Percentiles rank a stretch among this genome's conserved stretches.
Conservation (phyloP, 2,888 invertebrate species). For the Melipona bicolor region DNA sequence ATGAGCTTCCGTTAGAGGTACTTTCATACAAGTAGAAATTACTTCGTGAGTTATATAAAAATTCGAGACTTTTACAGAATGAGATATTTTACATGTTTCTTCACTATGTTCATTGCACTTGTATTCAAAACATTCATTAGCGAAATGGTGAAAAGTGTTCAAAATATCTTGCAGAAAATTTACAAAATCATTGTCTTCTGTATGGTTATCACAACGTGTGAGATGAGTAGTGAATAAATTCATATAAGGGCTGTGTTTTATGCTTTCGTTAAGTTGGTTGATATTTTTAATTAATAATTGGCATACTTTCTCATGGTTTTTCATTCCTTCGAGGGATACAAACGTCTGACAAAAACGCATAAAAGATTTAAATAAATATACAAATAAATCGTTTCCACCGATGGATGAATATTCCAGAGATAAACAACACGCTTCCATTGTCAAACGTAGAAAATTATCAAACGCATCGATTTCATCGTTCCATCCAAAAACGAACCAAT, state of each 20-base stretch:
- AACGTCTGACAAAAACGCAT: constrained; percentile 54
- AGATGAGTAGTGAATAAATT: constrained; percentile 48
- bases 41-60: constrained; percentile 42
- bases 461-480: constrained; percentile 67
- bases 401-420: constrained; percentile 71
- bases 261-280: constrained; percentile 41
- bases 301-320: constrained; percentile 49
- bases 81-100: neutral
- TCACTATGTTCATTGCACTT: neutral
- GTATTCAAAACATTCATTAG: constrained; percentile 39
- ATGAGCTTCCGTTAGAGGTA: constrained; percentile 35
- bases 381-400: constrained; percentile 66
- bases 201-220: constrained; percentile 43
- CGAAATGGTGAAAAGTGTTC: constrained; percentile 56
- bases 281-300: constrained; percentile 53
- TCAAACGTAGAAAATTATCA: constrained; percentile 70
- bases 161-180: constrained; percentile 44
- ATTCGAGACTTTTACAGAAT: constrained; percentile 21
- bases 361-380: constrained; percentile 70
- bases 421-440: constrained; percentile 73
- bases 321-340: constrained; percentile 23
- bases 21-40: constrained; percentile 59
- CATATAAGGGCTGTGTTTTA: constrained; percentile 50
- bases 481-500: constrained; percentile 68
- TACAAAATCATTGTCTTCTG: constrained; percentile 13